Conservation (phyloP, 37 sponge, comb jelly and placozoan genomes). For the Lycopodina hypogea region DNA sequence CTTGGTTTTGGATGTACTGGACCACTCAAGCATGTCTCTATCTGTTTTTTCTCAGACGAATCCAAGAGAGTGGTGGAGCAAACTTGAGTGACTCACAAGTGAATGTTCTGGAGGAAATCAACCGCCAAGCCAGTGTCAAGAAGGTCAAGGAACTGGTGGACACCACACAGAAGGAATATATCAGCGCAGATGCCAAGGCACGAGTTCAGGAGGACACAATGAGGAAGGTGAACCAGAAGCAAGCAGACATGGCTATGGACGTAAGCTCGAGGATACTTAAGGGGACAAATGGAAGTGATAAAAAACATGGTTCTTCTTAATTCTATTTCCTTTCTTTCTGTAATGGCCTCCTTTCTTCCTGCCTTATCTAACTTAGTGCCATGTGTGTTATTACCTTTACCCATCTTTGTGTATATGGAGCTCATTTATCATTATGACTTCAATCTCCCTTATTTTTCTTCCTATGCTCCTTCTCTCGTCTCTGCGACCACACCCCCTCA, state of each 20-base stretch:
- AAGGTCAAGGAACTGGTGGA: slow-evolving; percentile 50
- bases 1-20: too few species aligned
- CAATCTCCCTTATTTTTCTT: too few species aligned
- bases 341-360: neutral
- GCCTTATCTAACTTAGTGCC: too few species aligned
- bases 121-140: slow-evolving; percentile 29
- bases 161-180: slow-evolving; percentile 41
- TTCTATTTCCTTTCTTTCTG: neutral
- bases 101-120: slow-evolving; percentile 43
- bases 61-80: slow-evolving; percentile 6
- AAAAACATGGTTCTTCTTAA: neutral
- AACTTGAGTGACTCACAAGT: slow-evolving; percentile 36
- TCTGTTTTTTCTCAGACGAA: too few species aligned
- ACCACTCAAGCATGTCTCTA: too few species aligned
- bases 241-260: slow-evolving; percentile 68
- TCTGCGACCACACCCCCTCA: neutral
- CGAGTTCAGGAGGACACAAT: slow-evolving; percentile 51
- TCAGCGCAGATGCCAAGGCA: slow-evolving; percentile 41
- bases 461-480: too few species aligned
- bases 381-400: too few species aligned
- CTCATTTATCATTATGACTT: too few species aligned
- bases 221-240: slow-evolving; percentile 61
- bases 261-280: neutral
- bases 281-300: neutral
- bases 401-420: neutral